Conservation (phyloP, 2,888 invertebrate species). For the Ceramica pisi region DNA sequence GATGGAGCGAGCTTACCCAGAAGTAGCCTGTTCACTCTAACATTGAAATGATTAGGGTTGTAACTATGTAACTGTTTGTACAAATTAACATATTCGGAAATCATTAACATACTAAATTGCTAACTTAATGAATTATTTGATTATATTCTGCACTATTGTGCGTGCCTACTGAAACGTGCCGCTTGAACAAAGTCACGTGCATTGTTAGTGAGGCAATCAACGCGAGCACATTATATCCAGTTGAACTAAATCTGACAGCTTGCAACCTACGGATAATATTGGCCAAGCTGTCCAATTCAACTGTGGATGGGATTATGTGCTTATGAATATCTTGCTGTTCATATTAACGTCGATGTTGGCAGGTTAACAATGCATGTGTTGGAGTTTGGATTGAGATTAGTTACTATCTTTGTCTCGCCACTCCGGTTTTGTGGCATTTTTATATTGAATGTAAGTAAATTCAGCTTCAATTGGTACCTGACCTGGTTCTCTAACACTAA, state of each 20-base stretch:
- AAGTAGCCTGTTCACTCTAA: no score
- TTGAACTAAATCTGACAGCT: conserved; percentile 41
- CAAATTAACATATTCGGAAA: conserved; percentile 12
- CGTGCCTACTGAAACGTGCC: conserved; percentile 3
- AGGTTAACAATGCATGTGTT: conserved; percentile 5
- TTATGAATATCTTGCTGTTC: conserved; percentile 26
- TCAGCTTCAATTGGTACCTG: no score
- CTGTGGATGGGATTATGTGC: conserved; percentile 3
- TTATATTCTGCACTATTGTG: conserved; percentile 44
- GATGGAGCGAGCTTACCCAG: no score
- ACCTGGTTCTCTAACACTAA: no score
- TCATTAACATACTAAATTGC: conserved; percentile 24
- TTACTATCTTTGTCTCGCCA: neutral
- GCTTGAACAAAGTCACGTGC: conserved; percentile 25
- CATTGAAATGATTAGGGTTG: no score
- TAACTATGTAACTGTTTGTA: conserved; percentile 2
- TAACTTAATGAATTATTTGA: conserved; percentile 27
- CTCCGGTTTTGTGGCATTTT: no score
- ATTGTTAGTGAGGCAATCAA: conserved; percentile 38
- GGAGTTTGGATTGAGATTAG: neutral
- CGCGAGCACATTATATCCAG: conserved; percentile 39
- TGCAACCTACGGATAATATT: conserved; percentile 16
- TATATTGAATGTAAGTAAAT: neutral
- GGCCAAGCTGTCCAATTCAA: conserved; percentile 1
- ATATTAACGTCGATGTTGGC: conserved; percentile 8